Evolutionary conservation across 1,140 invertebrate species (phyloP), one percentile per base, ranked within the genome.

Genomic region (Octopus bimaculoides): DNA sequence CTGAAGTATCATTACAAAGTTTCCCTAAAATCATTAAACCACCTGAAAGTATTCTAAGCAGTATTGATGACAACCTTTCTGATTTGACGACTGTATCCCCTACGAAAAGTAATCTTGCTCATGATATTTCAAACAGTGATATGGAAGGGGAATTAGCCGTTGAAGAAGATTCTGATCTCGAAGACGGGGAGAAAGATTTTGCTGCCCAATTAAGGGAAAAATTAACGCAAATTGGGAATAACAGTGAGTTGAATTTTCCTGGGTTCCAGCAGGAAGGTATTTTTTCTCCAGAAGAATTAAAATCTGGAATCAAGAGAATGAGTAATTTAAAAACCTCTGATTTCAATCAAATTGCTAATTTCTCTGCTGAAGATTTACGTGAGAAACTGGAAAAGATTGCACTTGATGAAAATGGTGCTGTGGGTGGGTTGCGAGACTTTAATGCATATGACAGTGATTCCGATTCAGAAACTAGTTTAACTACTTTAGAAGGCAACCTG

Each of bases 401-500:
- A 5, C 74, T 75, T 53, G 52, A 75, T 53, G 74, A 75, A 75
- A 53, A 75, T 52, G 74, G 74, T 52, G 74, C 74, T 52, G 74
- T 75, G 4, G 74, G 74, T 26, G 74, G 52, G 26, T 53, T 75
- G 20, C 20, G 52, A 17, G 74, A 75, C 0, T 75, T 9, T 75
- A 14, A 12, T n/a, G 52, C 26, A 3, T 52, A 75, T 7, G 52
- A 53, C 74, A 75, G 74, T 52, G 74, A 75, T 53, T 75, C 74
- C 14, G 81, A 83, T 52, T 84, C 83, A 17, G 82, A 85, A 0
- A 61, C 66, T 1, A 82, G 82, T 20, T 84, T 83, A 10, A 83
- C 85, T n/a, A 84, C 83, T 54, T 83, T 83, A 71, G 85, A 85
- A 53, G 83, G 83, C 5, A 85, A 82, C 77, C 83, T 52, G 4